These are phyloP conservation scores for Sphaerolaimus hirsutus DNA, from an alignment of 2,888 invertebrate genomes.

Conservation along the genomic window DNA sequence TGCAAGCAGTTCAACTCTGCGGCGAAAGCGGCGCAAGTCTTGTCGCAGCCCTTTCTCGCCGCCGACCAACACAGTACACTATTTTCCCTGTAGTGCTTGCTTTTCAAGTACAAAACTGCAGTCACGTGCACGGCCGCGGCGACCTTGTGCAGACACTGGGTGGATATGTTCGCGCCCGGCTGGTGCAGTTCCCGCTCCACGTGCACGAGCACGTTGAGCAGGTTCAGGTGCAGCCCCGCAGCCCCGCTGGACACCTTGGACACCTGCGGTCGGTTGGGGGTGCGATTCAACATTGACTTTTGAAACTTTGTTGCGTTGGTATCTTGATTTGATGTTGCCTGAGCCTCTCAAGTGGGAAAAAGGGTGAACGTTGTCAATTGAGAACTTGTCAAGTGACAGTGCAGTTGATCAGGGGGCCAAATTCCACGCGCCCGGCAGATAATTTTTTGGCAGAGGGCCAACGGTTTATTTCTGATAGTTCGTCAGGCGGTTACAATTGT, in stretches of 20 bases:
- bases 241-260: neutral
- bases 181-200: neutral
- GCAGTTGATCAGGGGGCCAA: too few relatives aligned
- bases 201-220: neutral
- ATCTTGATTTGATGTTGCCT: too few relatives aligned
- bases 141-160: neutral
- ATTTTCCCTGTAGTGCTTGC: neutral
- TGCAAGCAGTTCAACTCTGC: neutral
- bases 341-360: too few relatives aligned
- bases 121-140: conserved; percentile 1
- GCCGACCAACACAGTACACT: neutral
- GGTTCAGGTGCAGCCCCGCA: conserved; percentile 1
- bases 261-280: too few relatives aligned
- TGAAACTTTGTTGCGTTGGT: too few relatives aligned
- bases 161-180: neutral
- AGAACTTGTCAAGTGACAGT: too few relatives aligned
- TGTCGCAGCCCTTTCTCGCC: neutral
- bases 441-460: too few relatives aligned
- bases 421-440: too few relatives aligned
- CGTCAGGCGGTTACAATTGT: too few relatives aligned
- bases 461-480: too few relatives aligned
- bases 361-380: too few relatives aligned
- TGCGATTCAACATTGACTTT: too few relatives aligned
- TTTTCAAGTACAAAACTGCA: neutral
- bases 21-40: neutral